A percentile compares a stretch with the other conserved stretches of the same genome.
phyloP scores from a whole-genome alignment of 2,888 invertebrate species.

The Andrena marginata region DNA sequence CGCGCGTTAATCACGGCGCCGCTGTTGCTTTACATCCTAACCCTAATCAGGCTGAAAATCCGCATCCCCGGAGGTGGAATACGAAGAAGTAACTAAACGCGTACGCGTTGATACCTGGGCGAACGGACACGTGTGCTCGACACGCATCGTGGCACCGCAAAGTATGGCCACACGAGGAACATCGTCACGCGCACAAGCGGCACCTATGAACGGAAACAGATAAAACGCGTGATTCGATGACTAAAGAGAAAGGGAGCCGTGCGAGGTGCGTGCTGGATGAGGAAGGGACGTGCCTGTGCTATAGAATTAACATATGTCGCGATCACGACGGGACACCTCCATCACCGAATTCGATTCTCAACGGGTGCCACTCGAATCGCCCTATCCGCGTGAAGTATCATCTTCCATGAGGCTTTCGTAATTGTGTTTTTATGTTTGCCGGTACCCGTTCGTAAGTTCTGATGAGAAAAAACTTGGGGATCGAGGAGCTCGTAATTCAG shows the following conservation, averaged over 20 bases:
- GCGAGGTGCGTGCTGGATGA: constrained; percentile 24
- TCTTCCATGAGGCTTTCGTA: not conserved
- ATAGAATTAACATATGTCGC: constrained; percentile 50
- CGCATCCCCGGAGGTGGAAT: not conserved
- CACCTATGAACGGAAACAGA: constrained; percentile 56
- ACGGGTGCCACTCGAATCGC: constrained; percentile 5
- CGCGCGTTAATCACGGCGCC: constrained; percentile 71
- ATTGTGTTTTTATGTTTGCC: not conserved
- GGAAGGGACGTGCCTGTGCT: constrained; percentile 24
- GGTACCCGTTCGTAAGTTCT: not conserved
- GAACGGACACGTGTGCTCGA: constrained; percentile 30
- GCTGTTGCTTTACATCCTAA: constrained; percentile 23
- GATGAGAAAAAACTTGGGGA: constrained; percentile 9
- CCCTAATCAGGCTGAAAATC: constrained; percentile 18
- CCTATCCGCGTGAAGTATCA: not conserved
- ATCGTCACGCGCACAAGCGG: constrained; percentile 52
- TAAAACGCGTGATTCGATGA: constrained; percentile 70
- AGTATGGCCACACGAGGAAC: constrained; percentile 55
- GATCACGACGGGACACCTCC: constrained; percentile 41
- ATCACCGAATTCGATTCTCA: constrained; percentile 24
- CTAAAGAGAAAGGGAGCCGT: constrained; percentile 43
- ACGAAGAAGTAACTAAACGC: constrained; percentile 8
- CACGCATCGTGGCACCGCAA: constrained; percentile 43
- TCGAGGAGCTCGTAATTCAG: constrained; percentile 16
- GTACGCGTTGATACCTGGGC: not conserved